Base-by-base conservation (phyloP, 2,888 invertebrate species). In the Anodontia alba region DNA sequence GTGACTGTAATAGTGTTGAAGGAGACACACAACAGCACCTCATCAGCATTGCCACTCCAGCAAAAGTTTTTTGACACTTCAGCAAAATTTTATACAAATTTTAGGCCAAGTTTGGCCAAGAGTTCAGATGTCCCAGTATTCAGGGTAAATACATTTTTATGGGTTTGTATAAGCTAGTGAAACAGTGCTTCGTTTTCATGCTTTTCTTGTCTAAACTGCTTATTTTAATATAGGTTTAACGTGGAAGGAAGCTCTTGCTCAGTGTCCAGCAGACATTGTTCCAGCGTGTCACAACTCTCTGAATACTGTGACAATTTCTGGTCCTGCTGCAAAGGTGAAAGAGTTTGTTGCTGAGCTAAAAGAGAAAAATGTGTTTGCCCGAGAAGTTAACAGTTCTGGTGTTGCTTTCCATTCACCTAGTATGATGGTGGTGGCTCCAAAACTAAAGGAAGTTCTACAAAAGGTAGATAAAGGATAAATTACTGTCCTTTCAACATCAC, bases 301-400 rank as follows among this genome's bases (percentile, higher is more conserved):
- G 83, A 98, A 99, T 94, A 98, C 97, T 90, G 98, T 99, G 12
- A 98, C 99, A n/a, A 95, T 99, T 86, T 99, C 99, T 7, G 99
- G 99, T 0, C 97, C 98, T 0, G 96, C 96, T 46, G 96, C 92
- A 0, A 83, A 81, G 2, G 91, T 94, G 15, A 71, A 86, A 2
- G 68, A 87, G 26, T 94, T 94, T 88, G 93, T 94, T 3, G 80
- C 84, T 23, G 81, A 93, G 73, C 87, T 94, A 36, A 91, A 93
- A 78, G 88, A 84, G 3, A 90, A 91, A 81, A 91, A 91, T 7
- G 84, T 93, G 3, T 94, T 94, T 90, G 93, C 93, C 5, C 90
- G 91, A 73, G 93, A 93, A 76, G 94, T 94, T 5, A 90, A 92
- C 62, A 92, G 92, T 76, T 92, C 92, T 23, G 93, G 93, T 15